Base-by-base conservation (phyloP, 2,113 vertebrate species). In the Lepidothrix coronata region DNA sequence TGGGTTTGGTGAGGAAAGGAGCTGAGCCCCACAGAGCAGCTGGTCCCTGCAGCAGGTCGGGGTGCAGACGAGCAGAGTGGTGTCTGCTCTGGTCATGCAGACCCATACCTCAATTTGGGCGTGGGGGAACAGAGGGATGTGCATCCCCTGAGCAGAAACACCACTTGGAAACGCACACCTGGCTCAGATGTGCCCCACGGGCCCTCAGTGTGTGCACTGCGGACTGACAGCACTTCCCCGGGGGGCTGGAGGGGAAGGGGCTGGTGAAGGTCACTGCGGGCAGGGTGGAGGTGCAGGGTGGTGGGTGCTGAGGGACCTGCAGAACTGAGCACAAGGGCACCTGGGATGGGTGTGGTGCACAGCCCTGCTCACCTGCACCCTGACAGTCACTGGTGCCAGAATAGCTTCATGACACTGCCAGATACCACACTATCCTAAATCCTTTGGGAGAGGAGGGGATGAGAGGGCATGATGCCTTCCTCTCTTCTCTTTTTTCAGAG, bases 241-340 rank as follows among this genome's bases (percentile, higher is more conserved):
- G 14, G 30, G 44, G 20, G 39, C 68, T 49, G 90, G 10, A 30
- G 30, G 58, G 35, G 23, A 49, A 24, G 44, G 44, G n/a, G n/a
- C 52, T 28, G 27, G 10, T 48, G 68, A 39, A 35, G 51, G 37
- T 62, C 3, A 0, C 54, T 67, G 55, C 2, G 14, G 61, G 37
- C 61, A 31, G 35, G 52, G 24, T 0, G 3, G 76, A 46, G n/a
- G 39, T 12, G 13, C 33, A 10, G 65, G 63, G 61, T 4, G 1
- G 11, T 25, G 27, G 28, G 23, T 37, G 21, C 72, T 61, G 52
- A 44, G 2, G 21, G 44, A 58, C 37, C 46, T 6, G 12, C 21
- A 33, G 55, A 22, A 22, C 52, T 0, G 1, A 55, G 46, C 57
- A 24, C 0, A 0, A 51, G 25, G 81, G 44, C 1, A 0, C 4